Conservation (phyloP, 2,113 vertebrate species). For the Sula dactylatra region DNA sequence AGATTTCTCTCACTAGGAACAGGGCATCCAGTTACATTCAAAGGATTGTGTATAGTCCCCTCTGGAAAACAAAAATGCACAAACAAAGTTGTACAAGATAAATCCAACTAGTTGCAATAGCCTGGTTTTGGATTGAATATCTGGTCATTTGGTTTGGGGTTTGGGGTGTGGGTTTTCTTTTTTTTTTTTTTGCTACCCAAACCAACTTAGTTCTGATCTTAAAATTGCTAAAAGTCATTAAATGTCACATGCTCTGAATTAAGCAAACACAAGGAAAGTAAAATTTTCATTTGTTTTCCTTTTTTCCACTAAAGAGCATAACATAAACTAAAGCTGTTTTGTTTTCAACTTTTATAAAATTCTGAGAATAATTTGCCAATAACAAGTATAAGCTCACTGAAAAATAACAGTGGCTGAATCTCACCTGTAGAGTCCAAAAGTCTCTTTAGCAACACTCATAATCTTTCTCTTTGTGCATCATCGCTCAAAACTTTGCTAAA, state of each 20-base stretch:
- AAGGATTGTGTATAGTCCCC: neutral
- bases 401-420: neutral
- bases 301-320: neutral
- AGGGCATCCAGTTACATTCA: neutral
- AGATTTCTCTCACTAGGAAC: neutral
- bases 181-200: neutral
- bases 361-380: neutral
- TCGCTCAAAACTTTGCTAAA: neutral
- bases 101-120: neutral
- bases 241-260: neutral
- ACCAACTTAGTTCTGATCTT: neutral
- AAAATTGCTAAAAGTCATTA: neutral
- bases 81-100: neutral
- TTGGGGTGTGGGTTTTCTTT: neutral
- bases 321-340: neutral
- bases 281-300: neutral
- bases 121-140: neutral
- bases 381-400: neutral
- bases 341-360: neutral
- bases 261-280: neutral
- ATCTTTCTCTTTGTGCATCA: neutral
- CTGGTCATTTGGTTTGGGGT: fast-evolving
- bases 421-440: neutral
- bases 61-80: neutral
- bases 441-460: neutral